Evolutionary conservation across 2,113 vertebrate genomes (phyloP), one percentile per base, ranked within the genome.

Genomic region (Lipophrys pholis): DNA sequence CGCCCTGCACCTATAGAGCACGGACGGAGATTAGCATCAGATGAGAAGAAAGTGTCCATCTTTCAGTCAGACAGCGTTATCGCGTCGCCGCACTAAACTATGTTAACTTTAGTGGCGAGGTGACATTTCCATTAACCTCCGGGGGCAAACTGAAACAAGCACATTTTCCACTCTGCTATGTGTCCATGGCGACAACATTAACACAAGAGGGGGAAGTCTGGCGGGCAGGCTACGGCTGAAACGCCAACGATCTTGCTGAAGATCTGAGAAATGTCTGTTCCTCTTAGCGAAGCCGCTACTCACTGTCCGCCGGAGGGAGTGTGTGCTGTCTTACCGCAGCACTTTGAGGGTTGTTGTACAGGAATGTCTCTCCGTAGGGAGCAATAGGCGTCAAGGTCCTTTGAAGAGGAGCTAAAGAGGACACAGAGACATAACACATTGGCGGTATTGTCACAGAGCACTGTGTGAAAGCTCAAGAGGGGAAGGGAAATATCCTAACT

Each of bases 331-430:
- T 95, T 96, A 98, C 97, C 91, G 80, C 53, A 69, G 83, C 45
- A 80, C 81, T 85, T 65, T 92, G 82, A 62, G 90, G 48, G 64
- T 50, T 91, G 90, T 94, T 94, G 90, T 91, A 94, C 75, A 97
- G 87, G 91, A 95, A 97, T 21, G 94, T 93, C 87, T 99, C 97
- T 67, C 95, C 95, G 60, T 98, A 97, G 8, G 97, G 97, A 88
- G 89, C 92, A 53, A 97, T 96, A 17, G 93, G 69, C 3, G 87
- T 87, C 85, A 87, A 82, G 38, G 91, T 92, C 83, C 92, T 93
- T 78, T 75, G 59, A 77, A 75, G 58, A 63, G 85, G 43, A 67
- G 81, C 93, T 94, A 80, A 84, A 84, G 69, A 73, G 61, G 57
- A 80, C 67, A 75, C 38, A 87, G 21, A 80, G 40, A 84, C 38